Evolutionary conservation across 2,888 invertebrate genomes (phyloP), one percentile per base, ranked within the genome.

Genomic region (Eucriotettix oculatus): DNA sequence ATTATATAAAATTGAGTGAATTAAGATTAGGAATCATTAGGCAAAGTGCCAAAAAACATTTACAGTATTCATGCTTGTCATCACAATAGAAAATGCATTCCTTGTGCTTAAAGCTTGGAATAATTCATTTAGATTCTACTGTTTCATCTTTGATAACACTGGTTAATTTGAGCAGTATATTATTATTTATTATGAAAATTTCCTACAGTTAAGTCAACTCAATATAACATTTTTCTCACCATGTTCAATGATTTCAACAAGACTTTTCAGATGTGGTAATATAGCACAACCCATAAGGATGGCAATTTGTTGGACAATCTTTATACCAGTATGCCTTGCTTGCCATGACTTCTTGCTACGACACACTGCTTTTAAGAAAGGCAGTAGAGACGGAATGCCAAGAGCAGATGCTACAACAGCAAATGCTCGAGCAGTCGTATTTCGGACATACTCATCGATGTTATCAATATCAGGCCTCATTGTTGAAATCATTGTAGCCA

Each of bases 401-500:
- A 99, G 79, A 60, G 99, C 98, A 1, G 98, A 99, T 2, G 99
- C 99, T 1, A 99, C 99, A 1, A 99, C 99, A n/a, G 99, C 99
- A 74, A 99, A 99, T 0, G 99, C 99, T 69, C 99, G 82, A 9
- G 99, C 99, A 0, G 99, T 99, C 0, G 99, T 99, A 74, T 99
- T 99, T 71, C 99, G 83, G 52, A 99, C 99, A 71, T 99, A 99
- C 76, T 98, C 97, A 74, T 98, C 98, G 68, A 97, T 97, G 72
- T 99, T 99, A 75, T 99, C 99, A 68, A 99, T 99, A 77, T 99
- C 99, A 0, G 99, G 99, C 72, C 99, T 81, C 99, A 99, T 99
- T 0, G 99, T 99, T 9, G 98, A 98, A 70, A 99, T 99, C 99
- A 99, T 99, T 14, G 99, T 99, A 7, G 99, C 99, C 60, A 99